Percentiles rank a stretch among this genome's conserved stretches.
Conservation (phyloP, 1,140 invertebrate species). For the Cotesia chilonis region DNA sequence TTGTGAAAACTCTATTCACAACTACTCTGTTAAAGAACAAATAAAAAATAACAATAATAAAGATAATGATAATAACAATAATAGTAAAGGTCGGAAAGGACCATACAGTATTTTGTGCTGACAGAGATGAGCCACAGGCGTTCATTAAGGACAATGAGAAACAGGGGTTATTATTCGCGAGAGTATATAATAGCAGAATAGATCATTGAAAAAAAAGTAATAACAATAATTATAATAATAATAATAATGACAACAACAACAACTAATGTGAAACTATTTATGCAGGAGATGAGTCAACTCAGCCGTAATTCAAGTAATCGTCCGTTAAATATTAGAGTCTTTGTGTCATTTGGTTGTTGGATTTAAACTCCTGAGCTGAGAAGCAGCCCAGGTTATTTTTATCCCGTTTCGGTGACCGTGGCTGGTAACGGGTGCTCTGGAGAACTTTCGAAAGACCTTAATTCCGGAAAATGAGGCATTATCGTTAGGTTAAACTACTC, state of each 20-base stretch:
- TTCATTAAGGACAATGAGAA: slow-evolving; percentile 31
- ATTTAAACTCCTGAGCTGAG: neutral
- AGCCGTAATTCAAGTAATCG: slow-evolving; percentile 19
- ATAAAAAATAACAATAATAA: slow-evolving; percentile 14
- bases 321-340: neutral
- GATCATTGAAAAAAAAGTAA: slow-evolving; percentile 23
- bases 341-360: neutral
- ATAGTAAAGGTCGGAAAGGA: slow-evolving; percentile 11
- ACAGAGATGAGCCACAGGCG: slow-evolving; percentile 23
- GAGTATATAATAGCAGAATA: slow-evolving; percentile 27
- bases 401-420: slow-evolving; percentile 19
- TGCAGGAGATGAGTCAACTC: slow-evolving; percentile 15
- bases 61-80: neutral
- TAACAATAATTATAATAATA: too few species aligned
- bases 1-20: neutral
- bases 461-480: slow-evolving; percentile 28
- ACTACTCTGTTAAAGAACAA: neutral
- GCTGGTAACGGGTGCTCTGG: neutral
- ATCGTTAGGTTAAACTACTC: slow-evolving; percentile 18
- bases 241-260: too few species aligned
- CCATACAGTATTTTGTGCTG: slow-evolving; percentile 20
- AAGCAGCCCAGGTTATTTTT: neutral
- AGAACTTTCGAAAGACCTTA: slow-evolving; percentile 22
- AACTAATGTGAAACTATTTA: slow-evolving; percentile 33
- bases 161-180: slow-evolving; percentile 26